Percentiles rank a stretch among this genome's conserved stretches.
phyloP scores from a whole-genome alignment of 92 coral and sea anemone species.

The Bergia sp. region DNA sequence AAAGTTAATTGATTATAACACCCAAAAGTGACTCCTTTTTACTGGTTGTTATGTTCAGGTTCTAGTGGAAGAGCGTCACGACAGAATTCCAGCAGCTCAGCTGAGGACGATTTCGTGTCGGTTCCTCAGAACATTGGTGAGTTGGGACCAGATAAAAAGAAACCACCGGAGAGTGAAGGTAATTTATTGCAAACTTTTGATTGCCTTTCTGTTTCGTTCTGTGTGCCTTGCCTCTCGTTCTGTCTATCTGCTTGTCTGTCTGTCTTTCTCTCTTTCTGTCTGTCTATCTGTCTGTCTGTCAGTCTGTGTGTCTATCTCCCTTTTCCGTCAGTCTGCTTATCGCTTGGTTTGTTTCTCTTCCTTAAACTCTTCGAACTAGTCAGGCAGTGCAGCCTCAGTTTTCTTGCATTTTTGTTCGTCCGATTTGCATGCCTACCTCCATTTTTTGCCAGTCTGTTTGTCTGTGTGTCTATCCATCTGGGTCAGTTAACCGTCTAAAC shows the following conservation, averaged over 20 bases:
- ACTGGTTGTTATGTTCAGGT: too few species aligned
- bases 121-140: slow-evolving; percentile 50
- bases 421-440: neutral
- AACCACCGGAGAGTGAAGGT: slow-evolving; percentile 14
- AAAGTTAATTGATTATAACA: too few species aligned
- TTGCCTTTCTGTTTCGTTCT: neutral
- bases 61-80: slow-evolving; percentile 57
- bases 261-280: too few species aligned
- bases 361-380: neutral
- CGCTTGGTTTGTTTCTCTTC: neutral
- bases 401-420: too few species aligned
- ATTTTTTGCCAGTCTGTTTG: neutral
- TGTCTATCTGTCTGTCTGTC: too few species aligned
- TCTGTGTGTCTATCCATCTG: neutral
- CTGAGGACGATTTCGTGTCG: slow-evolving; percentile 65
- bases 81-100: slow-evolving; percentile 65
- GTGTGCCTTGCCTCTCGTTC: neutral
- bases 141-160: neutral
- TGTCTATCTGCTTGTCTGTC: too few species aligned
- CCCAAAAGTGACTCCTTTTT: too few species aligned
- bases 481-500: neutral
- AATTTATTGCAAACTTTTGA: neutral
- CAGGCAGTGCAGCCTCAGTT: neutral
- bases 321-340: too few species aligned
- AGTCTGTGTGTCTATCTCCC: too few species aligned